Evolutionary conservation across 2,113 vertebrate genomes (phyloP), one percentile per base, ranked within the genome.

Genomic region (Myotis yumanensis): DNA sequence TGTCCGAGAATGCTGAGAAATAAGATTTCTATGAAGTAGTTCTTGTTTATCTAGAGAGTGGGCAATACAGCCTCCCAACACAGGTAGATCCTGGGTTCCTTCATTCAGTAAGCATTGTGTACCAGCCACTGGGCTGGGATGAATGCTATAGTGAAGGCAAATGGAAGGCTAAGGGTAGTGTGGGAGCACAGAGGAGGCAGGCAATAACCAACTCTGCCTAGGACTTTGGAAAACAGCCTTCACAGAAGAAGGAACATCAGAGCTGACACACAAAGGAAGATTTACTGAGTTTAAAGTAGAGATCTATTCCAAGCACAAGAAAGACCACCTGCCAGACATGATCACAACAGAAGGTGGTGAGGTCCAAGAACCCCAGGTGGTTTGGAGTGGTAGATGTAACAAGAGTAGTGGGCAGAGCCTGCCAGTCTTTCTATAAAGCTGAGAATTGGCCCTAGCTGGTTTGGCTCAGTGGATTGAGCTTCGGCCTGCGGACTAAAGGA

Each of bases 1-100:
- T 93, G 57, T 71, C 75, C 79, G 59, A 77, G 75, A 91, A 75
- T 71, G 40, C 59, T 81, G 76, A 94, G 51, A 51, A 77, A 51
- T 92, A 57, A 32, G 54, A 77, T 86, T 91, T 87, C 80, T 93
- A 18, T 92, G 43, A 82, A 62, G 3, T 68, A 43, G 23, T 35
- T 96, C 66, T 71, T 83, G 0, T 69, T 77, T 73, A n/a, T 84
- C 52, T 88, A 43, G 69, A 91, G 35, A 91, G 46, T 69, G 25
- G 69, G 10, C 32, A 89, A 6, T 64, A 68, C 25, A 86, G 43
- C 25, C 51, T 83, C 46, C 40, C 15, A 64, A 40, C 32, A 83
- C 46, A 28, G 18, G 25, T 54, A 64, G 57, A 76, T 86, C 46
- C 46, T 86, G 68, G 23, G 15, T 79, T 90, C 84, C 8, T 57